Evolutionary conservation across 2,797 vertebrate species (phyloP), one percentile per base, ranked within the genome.

Genomic region (Sparidentex hasta): DNA sequence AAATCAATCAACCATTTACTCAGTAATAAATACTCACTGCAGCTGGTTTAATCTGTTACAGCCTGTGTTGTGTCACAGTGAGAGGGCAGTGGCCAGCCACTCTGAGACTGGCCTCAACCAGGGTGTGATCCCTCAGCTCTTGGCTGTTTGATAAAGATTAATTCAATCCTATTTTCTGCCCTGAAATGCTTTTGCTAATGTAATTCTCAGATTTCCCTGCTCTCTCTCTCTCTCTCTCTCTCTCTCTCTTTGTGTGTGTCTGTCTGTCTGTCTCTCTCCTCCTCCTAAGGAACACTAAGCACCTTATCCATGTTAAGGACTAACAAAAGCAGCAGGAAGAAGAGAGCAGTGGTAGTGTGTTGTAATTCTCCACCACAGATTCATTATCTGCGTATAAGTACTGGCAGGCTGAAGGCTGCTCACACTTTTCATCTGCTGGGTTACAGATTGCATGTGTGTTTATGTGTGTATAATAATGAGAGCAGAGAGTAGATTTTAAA

Each of bases 141-240:
- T 84, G 90, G 89, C 92, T 82, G 79, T 95, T 95, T 95, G 95
- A 95, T 95, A 92, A 94, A 96, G 95, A 96, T 96, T 96, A 95
- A 95, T 92, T 82, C 93, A 96, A 92, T 95, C 94, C 95, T 92
- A 90, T 96, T 96, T 96, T 94, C 95, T 95, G 88, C 92, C 90
- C 85, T 93, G 91, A 95, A 95, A 96, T 96, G 94, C 95, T 94
- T 95, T 93, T 93, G 84, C 91, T 94, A 93, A 93, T 94, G 90
- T 94, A 92, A 91, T 88, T 90, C 90, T 90, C 86, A 76, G 82
- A 85, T 76, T 92, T 63, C 65, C 74, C 58, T 25, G 72, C 29
- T 79, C 74, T 65, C 62, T 64, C 56, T 71, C 85, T 72, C 90
- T 85, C 65, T 38, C 75, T 65, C 65, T 64, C 58, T 71, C 56